Conservation (phyloP, 2,888 invertebrate genomes). For the Escarpia spicata region DNA sequence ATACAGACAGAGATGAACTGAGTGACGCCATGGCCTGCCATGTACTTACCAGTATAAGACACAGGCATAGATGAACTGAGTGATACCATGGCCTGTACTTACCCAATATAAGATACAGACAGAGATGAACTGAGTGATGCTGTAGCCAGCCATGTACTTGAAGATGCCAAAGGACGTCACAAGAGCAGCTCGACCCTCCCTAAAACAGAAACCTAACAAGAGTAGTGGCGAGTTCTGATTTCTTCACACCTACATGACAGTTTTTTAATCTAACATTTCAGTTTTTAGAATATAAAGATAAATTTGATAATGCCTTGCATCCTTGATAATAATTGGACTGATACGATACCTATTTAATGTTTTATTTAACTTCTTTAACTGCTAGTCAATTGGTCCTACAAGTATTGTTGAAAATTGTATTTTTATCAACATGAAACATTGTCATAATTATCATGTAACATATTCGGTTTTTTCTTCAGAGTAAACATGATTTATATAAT, state of each 20-base stretch:
- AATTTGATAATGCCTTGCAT: not conserved
- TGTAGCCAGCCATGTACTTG: constrained; percentile 91
- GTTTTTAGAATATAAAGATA: not conserved
- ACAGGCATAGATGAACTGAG: constrained; percentile 77
- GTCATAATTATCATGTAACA: no score
- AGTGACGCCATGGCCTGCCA: constrained; percentile 88
- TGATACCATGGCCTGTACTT: constrained; percentile 78
- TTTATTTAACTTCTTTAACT: no score
- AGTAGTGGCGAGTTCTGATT: not conserved
- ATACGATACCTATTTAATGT: not conserved
- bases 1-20: constrained; percentile 76
- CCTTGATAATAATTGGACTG: not conserved
- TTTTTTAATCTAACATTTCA: not conserved
- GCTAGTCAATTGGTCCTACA: no score
- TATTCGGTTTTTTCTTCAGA: no score
- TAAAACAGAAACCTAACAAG: constrained; percentile 36
- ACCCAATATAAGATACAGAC: constrained; percentile 69
- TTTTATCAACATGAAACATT: no score
- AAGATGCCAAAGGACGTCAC: constrained; percentile 90
- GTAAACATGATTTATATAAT: no score
- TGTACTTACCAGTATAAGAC: constrained; percentile 77
- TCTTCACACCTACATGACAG: not conserved
- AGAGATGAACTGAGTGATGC: constrained; percentile 81
- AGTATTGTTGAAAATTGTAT: no score
- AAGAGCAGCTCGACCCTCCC: constrained; percentile 78